Conservation (phyloP, 2,113 vertebrate species). For the Tylochromis polylepis region DNA sequence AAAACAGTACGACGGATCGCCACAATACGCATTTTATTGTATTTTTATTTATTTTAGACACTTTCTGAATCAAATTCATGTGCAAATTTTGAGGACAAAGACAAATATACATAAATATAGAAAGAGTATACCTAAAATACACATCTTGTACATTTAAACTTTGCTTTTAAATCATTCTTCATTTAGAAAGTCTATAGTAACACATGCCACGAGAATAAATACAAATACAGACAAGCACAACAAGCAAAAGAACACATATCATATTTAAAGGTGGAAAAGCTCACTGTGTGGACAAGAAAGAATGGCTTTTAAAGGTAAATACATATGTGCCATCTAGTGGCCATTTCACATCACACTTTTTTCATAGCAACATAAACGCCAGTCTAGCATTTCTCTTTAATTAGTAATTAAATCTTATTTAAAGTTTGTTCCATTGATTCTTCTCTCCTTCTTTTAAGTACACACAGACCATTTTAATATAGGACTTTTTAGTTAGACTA, state of each 20-base stretch:
- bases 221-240: neutral
- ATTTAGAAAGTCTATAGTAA: neutral
- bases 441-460: neutral
- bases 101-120: neutral
- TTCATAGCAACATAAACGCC: neutral
- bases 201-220: neutral
- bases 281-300: neutral
- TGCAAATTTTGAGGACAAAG: neutral
- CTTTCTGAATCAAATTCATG: neutral
- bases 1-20: neutral
- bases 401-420: neutral
- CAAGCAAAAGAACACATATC: neutral
- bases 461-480: neutral
- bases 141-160: neutral
- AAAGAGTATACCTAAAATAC: neutral
- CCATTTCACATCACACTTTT: neutral
- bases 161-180: neutral
- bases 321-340: constrained; percentile 55
- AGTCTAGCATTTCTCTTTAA: neutral
- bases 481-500: neutral
- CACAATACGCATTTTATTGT: neutral
- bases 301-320: neutral
- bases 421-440: neutral
- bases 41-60: neutral
- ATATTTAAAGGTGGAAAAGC: neutral